A percentile compares a stretch with the other conserved stretches of the same genome.
These are phyloP conservation scores for Ageneiosus marmoratus DNA, from an alignment of 2,113 vertebrate species.

Conservation along the genomic window DNA sequence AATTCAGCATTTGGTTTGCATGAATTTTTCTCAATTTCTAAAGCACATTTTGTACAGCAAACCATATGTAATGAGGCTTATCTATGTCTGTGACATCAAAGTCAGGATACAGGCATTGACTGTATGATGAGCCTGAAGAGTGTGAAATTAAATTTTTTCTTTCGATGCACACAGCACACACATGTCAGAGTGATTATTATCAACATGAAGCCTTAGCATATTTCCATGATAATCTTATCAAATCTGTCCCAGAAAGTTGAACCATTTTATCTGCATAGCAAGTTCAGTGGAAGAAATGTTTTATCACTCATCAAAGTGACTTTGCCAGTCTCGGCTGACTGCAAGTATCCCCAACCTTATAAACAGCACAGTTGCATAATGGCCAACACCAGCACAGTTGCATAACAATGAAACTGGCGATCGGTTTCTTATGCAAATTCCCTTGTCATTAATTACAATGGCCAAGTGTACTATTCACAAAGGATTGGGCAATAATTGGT, in stretches of 20 bases:
- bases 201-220: constrained; percentile 40
- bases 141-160: constrained; percentile 52
- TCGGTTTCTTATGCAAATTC: too few relatives aligned
- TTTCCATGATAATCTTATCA: constrained; percentile 47
- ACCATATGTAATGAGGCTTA: constrained; percentile 17
- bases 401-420: too few relatives aligned
- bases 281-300: too few relatives aligned
- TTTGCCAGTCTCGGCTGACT: too few relatives aligned
- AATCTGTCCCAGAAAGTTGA: neutral
- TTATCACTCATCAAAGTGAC: too few relatives aligned
- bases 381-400: too few relatives aligned
- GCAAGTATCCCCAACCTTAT: too few relatives aligned
- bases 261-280: too few relatives aligned
- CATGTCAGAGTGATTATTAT: constrained; percentile 43
- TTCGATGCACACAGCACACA: constrained; percentile 31
- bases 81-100: constrained; percentile 41
- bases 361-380: too few relatives aligned
- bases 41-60: neutral
- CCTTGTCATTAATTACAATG: too few relatives aligned
- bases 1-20: neutral
- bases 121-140: constrained; percentile 46
- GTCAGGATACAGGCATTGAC: constrained; percentile 1
- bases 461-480: too few relatives aligned
- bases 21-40: neutral
- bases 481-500: too few relatives aligned